These are phyloP conservation scores for Gnathonemus echidnorhynchus DNA, from an alignment of 2,113 vertebrate genomes.

Conservation along the genomic window DNA sequence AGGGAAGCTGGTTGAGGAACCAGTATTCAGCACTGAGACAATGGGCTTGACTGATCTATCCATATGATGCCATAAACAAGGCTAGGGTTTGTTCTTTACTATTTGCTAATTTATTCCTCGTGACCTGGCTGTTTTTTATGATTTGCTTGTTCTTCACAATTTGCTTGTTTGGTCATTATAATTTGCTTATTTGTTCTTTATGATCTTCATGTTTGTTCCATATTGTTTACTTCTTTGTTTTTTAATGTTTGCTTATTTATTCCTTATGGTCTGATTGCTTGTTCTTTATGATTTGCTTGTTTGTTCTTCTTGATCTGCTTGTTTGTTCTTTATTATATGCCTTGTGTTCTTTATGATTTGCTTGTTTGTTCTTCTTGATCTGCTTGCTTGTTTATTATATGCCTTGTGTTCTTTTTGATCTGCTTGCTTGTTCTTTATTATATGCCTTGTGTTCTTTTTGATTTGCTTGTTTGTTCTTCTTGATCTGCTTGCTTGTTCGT, in stretches of 20 bases:
- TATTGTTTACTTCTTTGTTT: not conserved
- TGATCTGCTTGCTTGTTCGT: too few relatives aligned
- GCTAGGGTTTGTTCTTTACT: not conserved
- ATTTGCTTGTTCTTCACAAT: not conserved
- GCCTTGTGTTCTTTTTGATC: too few relatives aligned
- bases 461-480: too few relatives aligned
- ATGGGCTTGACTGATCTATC: not conserved
- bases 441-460: too few relatives aligned
- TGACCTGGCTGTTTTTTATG: not conserved
- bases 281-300: not conserved
- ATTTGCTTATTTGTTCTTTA: not conserved
- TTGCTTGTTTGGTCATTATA: not conserved
- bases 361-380: not conserved
- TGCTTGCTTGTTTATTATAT: too few relatives aligned
- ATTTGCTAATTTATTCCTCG: not conserved
- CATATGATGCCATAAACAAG: not conserved
- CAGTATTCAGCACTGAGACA: not conserved
- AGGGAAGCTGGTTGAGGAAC: not conserved
- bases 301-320: not conserved
- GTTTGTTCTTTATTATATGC: not conserved
- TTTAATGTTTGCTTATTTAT: not conserved
- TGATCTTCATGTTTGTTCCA: not conserved
- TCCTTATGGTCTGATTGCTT: not conserved
- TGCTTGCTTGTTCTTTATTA: too few relatives aligned
- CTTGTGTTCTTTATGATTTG: not conserved